These are phyloP conservation scores for Ephestia elutella DNA, from an alignment of 1,140 invertebrate genomes.

Conservation along the genomic window DNA sequence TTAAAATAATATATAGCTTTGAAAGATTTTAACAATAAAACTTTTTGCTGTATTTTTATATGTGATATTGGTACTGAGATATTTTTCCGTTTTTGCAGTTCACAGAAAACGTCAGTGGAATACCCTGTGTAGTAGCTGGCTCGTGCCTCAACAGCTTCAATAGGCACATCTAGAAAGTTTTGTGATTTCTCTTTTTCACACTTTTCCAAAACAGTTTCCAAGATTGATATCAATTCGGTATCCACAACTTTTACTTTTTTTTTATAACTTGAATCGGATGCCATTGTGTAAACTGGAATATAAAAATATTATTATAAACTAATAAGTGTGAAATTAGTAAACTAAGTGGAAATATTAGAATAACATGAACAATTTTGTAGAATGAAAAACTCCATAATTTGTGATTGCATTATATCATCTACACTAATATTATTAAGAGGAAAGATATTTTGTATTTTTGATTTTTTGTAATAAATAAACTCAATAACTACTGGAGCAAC, in stretches of 20 bases:
- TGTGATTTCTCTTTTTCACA: background rate
- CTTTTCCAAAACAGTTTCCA: conserved; percentile 3
- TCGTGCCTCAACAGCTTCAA: background rate
- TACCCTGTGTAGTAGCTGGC: background rate
- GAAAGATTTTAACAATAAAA: background rate
- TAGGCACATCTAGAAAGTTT: background rate
- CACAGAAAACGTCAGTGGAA: background rate
- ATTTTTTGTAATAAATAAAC: too few relatives aligned
- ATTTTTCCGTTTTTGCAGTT: background rate
- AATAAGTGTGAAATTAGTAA: too few relatives aligned
- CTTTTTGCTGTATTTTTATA: background rate
- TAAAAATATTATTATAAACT: too few relatives aligned
- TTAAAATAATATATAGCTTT: background rate
- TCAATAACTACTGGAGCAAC: too few relatives aligned
- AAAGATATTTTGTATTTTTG: too few relatives aligned
- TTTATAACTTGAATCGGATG: conserved; percentile 5
- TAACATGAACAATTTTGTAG: too few relatives aligned
- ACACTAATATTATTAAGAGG: too few relatives aligned
- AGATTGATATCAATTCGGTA: background rate
- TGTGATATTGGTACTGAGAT: background rate
- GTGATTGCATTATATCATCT: too few relatives aligned
- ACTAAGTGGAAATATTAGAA: too few relatives aligned
- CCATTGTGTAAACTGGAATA: background rate
- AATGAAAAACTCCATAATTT: too few relatives aligned
- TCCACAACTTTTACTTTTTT: background rate